Conservation (phyloP, 2,888 invertebrate genomes). For the Dolomedes plantarius region DNA sequence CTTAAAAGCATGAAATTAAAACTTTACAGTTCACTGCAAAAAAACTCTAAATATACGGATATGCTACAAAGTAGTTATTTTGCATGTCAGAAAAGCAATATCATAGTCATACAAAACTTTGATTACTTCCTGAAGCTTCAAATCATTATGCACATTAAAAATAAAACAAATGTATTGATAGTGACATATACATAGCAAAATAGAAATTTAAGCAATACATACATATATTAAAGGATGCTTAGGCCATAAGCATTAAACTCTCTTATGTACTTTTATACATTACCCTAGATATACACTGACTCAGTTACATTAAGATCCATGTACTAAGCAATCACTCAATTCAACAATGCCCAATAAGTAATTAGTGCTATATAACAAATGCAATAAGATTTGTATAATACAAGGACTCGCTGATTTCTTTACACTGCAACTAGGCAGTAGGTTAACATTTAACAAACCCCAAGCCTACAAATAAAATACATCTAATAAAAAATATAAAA, state of each 20-base stretch:
- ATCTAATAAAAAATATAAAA: conserved; percentile 29
- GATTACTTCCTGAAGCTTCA: not conserved
- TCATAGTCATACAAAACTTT: not conserved
- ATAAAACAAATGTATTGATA: not conserved
- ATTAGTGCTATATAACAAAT: conserved; percentile 67
- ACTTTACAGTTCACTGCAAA: not conserved
- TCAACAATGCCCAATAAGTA: conserved; percentile 68
- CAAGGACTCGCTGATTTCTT: conserved; percentile 53
- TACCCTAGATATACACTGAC: conserved; percentile 55
- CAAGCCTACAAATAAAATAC: conserved; percentile 40
- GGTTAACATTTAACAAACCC: conserved; percentile 28
- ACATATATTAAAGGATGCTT: conserved; percentile 49
- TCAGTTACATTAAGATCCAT: conserved; percentile 23
- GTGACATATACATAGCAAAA: conserved; percentile 59
- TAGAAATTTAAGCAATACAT: conserved; percentile 63
- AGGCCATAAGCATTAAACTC: conserved; percentile 35
- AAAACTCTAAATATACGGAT: not conserved
- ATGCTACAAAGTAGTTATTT: not conserved
- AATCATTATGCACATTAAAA: not conserved
- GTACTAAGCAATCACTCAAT: conserved; percentile 48
- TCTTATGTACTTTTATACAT: conserved; percentile 38
- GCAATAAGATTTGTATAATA: conserved; percentile 63
- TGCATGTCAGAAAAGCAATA: not conserved
- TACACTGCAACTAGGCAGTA: conserved; percentile 42
- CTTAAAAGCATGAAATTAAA: not conserved